These are phyloP conservation scores for Hemaris fuciformis DNA, from an alignment of 2,888 invertebrate species.

Conservation along the genomic window DNA sequence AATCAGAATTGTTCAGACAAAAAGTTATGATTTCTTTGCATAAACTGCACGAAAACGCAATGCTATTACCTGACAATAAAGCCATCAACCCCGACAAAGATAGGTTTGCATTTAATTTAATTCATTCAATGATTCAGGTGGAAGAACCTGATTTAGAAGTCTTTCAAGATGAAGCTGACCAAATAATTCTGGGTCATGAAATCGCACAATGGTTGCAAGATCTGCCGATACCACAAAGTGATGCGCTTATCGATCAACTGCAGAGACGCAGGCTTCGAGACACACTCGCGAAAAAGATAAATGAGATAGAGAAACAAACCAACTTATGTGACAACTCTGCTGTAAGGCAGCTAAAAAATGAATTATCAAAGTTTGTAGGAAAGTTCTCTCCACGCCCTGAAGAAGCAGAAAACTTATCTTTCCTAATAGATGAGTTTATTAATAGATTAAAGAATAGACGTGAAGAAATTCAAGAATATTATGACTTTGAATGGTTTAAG, in stretches of 20 bases:
- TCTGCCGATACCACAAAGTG: constrained; percentile 39
- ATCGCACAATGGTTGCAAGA: constrained; percentile 61
- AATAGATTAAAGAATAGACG: constrained; percentile 47
- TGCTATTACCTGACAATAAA: constrained; percentile 36
- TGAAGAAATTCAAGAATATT: constrained; percentile 33
- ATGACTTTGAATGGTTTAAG: constrained; percentile 39
- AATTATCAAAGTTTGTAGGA: constrained; percentile 40
- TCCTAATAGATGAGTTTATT: constrained; percentile 48
- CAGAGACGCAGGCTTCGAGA: constrained; percentile 43
- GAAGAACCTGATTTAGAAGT: constrained; percentile 40
- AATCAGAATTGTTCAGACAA: constrained; percentile 47
- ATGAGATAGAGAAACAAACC: constrained; percentile 39
- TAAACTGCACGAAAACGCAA: constrained; percentile 42
- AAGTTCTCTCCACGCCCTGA: constrained; percentile 39
- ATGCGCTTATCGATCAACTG: constrained; percentile 30
- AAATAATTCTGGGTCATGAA: constrained; percentile 52
- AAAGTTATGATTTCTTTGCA: constrained; percentile 45
- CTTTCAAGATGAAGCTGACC: constrained; percentile 52
- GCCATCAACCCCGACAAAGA: constrained; percentile 34
- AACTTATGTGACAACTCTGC: constrained; percentile 25
- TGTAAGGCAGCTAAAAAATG: constrained; percentile 37
- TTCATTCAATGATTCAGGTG: constrained; percentile 23
- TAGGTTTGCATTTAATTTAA: constrained; percentile 41
- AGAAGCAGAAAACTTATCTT: constrained; percentile 33
- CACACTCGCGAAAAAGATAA: constrained; percentile 47